Percentiles rank a stretch among this genome's conserved stretches.
phyloP scores from a whole-genome alignment of 1,140 invertebrate genomes.

The Arion vulgaris region DNA sequence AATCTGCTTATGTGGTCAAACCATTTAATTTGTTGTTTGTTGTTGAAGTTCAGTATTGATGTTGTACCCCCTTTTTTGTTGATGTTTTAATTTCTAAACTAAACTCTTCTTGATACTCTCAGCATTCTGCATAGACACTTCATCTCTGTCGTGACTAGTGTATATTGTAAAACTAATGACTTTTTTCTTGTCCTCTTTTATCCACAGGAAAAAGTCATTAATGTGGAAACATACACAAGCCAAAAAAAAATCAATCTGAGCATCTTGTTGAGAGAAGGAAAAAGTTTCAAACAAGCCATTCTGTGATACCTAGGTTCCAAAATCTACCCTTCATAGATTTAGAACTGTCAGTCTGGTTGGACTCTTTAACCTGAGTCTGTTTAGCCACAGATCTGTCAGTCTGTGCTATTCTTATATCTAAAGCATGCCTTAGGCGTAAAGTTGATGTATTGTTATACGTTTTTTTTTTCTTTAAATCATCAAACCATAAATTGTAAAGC shows the following conservation, averaged over 20 bases:
- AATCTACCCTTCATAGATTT: not conserved
- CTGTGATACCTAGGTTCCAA: not conserved
- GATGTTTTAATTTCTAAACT: no score
- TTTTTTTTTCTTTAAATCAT: not conserved
- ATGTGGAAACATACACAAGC: not conserved
- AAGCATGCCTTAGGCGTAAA: not conserved
- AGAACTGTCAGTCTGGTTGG: not conserved
- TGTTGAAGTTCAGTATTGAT: no score
- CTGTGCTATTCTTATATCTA: not conserved
- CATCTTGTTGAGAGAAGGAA: not conserved
- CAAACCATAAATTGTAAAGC: constrained; percentile 15
- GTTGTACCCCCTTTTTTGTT: no score
- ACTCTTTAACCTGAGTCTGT: not conserved
- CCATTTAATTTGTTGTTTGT: no score
- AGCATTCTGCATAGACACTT: no score
- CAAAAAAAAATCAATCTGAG: not conserved
- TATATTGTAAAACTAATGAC: not conserved
- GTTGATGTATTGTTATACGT: not conserved
- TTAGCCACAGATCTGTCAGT: not conserved
- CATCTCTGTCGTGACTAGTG: no score
- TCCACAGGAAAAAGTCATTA: not conserved
- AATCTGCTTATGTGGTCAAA: no score
- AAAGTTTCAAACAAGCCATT: not conserved
- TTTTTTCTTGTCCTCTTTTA: not conserved
- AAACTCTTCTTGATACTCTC: no score